A percentile compares a stretch with the other conserved stretches of the same genome.
These are phyloP conservation scores for Tenualosa ilisha DNA, from an alignment of 2,797 vertebrate genomes.

Conservation along the genomic window DNA sequence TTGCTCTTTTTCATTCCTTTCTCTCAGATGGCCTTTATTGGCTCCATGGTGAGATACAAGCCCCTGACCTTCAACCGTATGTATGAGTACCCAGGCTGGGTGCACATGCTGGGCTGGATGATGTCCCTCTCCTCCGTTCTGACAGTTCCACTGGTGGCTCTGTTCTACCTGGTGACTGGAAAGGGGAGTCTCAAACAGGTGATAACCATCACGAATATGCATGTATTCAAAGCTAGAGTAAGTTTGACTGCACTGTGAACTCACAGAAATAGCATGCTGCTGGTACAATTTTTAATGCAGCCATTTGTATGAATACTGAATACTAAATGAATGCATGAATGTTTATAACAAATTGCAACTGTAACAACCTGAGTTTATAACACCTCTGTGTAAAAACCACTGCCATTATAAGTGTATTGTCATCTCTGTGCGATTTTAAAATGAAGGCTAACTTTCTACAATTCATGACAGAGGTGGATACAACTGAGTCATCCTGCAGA, in stretches of 20 bases:
- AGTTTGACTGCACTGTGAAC: too few relatives aligned
- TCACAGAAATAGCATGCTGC: neutral
- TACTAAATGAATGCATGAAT: too few relatives aligned
- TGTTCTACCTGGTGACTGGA: constrained; percentile 26
- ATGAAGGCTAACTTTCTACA: too few relatives aligned
- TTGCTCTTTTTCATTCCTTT: neutral
- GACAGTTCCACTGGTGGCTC: constrained; percentile 60
- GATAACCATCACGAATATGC: neutral
- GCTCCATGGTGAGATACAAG: constrained; percentile 70
- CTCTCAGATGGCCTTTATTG: constrained; percentile 65
- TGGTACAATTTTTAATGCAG: neutral
- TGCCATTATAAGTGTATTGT: too few relatives aligned
- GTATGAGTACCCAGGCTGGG: constrained; percentile 70
- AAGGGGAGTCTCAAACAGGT: constrained; percentile 46
- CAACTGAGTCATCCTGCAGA: constrained; percentile 52
- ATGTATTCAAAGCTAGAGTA: too few relatives aligned
- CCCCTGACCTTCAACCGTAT: constrained; percentile 66
- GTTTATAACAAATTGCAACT: too few relatives aligned
- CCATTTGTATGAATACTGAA: constrained; percentile 25
- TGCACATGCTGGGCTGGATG: constrained; percentile 78
- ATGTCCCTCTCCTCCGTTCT: constrained; percentile 82
- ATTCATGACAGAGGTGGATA: constrained; percentile 9
- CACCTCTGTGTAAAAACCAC: too few relatives aligned
- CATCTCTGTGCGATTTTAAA: too few relatives aligned
- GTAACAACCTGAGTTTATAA: too few relatives aligned